Conservation (phyloP, 2,888 invertebrate genomes). For the Anthophora plumipes region DNA sequence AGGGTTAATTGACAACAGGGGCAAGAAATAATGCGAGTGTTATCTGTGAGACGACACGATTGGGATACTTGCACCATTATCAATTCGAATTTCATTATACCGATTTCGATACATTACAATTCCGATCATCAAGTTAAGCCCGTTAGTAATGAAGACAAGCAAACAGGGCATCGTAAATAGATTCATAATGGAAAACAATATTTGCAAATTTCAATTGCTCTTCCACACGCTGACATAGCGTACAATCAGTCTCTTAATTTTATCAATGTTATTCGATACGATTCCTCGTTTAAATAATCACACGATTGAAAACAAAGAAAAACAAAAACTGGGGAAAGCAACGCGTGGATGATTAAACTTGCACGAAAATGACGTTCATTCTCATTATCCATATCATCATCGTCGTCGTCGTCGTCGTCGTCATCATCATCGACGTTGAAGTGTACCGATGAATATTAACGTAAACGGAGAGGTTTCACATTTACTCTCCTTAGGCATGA, state of each 20-base stretch:
- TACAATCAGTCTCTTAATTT: constrained; percentile 52
- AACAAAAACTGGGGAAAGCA: neutral
- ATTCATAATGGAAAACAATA: neutral
- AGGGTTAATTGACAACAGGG: constrained; percentile 3
- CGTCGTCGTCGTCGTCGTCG: neutral
- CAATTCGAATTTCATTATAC: constrained; percentile 12
- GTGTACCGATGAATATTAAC: neutral
- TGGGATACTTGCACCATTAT: neutral
- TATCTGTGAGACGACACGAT: constrained; percentile 42
- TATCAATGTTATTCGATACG: neutral
- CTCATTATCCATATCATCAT: neutral
- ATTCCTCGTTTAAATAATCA: constrained; percentile 7
- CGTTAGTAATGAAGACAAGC: constrained; percentile 4
- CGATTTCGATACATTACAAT: neutral
- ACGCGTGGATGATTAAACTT: constrained; percentile 21
- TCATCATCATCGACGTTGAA: neutral
- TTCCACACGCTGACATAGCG: constrained; percentile 8
- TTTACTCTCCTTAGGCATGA: neutral
- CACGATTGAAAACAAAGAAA: neutral
- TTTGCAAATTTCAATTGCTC: constrained; percentile 18
- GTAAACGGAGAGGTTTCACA: constrained; percentile 6
- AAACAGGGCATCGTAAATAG: neutral
- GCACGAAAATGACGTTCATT: neutral
- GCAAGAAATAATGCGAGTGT: constrained; percentile 33
- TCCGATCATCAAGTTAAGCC: neutral